A percentile compares a stretch with the other conserved stretches of the same genome.
phyloP scores from a whole-genome alignment of 2,113 vertebrate species.

The Platysteira castanea region DNA sequence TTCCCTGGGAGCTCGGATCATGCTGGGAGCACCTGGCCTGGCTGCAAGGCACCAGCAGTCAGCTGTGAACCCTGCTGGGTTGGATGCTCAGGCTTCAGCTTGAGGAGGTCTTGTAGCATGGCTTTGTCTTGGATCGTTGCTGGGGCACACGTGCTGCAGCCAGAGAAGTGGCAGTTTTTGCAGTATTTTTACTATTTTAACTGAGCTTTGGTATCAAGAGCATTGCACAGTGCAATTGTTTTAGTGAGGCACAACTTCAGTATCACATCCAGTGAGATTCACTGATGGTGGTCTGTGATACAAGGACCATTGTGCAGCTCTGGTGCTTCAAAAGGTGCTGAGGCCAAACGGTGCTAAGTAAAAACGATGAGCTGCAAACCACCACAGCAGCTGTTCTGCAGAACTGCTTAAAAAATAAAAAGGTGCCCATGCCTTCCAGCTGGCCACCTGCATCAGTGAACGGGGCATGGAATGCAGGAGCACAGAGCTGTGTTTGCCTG shows the following conservation, averaged over 20 bases:
- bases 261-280: not conserved
- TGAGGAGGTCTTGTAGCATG: not conserved
- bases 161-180: not conserved
- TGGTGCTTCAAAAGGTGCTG: not conserved
- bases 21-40: not conserved
- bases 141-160: not conserved
- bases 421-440: not conserved
- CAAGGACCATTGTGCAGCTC: not conserved
- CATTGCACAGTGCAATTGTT: not conserved
- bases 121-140: not conserved
- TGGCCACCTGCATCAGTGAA: not conserved
- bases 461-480: not conserved
- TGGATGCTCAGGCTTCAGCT: not conserved
- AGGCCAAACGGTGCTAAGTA: not conserved
- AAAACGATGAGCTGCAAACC: not conserved
- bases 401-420: not conserved
- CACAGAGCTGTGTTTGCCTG: not conserved
- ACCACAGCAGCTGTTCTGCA: not conserved
- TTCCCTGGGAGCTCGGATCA: rapidly evolving
- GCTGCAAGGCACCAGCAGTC: not conserved
- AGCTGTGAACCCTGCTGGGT: not conserved
- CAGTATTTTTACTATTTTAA: not conserved
- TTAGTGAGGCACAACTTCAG: not conserved
- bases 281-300: not conserved
- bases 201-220: not conserved